These are phyloP conservation scores for Volucella inanis DNA, from an alignment of 2,888 invertebrate species.

Conservation along the genomic window DNA sequence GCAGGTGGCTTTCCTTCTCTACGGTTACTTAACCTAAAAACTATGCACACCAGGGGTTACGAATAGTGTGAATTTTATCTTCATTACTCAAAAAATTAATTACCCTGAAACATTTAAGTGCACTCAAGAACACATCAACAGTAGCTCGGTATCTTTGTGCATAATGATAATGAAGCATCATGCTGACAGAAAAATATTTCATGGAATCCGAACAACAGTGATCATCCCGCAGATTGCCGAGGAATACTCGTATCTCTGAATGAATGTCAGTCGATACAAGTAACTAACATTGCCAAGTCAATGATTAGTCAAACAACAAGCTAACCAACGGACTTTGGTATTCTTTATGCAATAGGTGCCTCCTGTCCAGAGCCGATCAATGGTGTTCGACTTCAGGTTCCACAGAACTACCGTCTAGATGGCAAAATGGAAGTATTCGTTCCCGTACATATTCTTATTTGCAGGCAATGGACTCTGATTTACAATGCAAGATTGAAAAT, in stretches of 20 bases:
- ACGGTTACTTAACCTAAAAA: background rate
- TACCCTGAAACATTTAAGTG: constrained; percentile 36
- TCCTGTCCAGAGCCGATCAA: background rate
- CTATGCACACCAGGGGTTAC: background rate
- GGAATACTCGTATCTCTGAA: too few relatives aligned
- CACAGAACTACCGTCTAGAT: constrained; percentile 46
- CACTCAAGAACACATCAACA: constrained; percentile 13
- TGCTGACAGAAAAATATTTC: constrained; percentile 46
- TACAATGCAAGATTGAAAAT: constrained; percentile 69
- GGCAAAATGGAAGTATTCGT: constrained; percentile 45
- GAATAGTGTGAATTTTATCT: constrained; percentile 13
- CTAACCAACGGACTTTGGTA: constrained; percentile 51
- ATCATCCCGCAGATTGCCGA: constrained; percentile 13
- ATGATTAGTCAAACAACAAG: constrained; percentile 69
- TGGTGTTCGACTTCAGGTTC: constrained; percentile 45
- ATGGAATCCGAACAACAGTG: constrained; percentile 15
- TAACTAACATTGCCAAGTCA: constrained; percentile 48
- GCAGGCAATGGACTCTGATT: constrained; percentile 57
- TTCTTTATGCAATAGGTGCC: constrained; percentile 57
- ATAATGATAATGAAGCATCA: constrained; percentile 14
- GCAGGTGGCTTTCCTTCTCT: constrained; percentile 1
- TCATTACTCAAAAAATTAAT: constrained; percentile 35
- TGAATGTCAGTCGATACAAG: background rate
- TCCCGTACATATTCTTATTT: constrained; percentile 40
- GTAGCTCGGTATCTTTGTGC: background rate